Evolutionary conservation across 2,113 vertebrate species (phyloP).

Genomic region (Oncorhynchus keta): DNA sequence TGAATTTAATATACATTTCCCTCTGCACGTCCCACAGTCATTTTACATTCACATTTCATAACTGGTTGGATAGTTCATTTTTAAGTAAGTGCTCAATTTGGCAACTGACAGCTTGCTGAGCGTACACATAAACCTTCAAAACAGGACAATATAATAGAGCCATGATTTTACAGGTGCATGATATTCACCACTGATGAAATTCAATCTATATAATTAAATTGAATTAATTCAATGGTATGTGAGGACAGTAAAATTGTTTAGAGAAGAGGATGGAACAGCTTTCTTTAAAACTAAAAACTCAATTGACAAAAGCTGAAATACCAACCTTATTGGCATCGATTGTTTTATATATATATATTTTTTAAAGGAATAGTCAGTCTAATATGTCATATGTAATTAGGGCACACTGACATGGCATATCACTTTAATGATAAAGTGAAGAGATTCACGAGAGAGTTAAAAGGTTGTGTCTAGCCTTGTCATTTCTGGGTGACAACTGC

Average conservation of each 20-base stretch:
- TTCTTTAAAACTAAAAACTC: no score
- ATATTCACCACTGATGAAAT: no score
- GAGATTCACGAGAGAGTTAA: no score
- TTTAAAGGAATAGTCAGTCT: not conserved
- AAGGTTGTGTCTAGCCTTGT: not conserved
- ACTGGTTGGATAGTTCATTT: not conserved
- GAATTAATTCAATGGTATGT: no score
- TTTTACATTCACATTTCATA: not conserved
- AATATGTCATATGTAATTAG: not conserved
- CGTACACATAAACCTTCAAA: not conserved
- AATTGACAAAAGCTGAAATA: not conserved
- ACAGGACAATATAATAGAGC: not conserved
- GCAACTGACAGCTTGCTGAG: not conserved
- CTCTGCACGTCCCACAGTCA: not conserved
- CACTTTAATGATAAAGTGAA: not conserved
- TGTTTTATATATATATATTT: no score
- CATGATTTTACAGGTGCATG: not conserved
- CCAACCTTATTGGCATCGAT: not conserved
- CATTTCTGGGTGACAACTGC: not conserved
- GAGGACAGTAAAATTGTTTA: no score
- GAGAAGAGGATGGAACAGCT: no score
- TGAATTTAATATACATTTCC: not conserved
- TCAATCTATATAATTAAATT: no score
- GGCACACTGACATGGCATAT: not conserved
- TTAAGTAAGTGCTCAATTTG: slow-evolving; percentile 26